Percentiles rank a stretch among this genome's conserved stretches.
Conservation (phyloP, 2,888 invertebrate genomes). For the Morpho helenor region DNA sequence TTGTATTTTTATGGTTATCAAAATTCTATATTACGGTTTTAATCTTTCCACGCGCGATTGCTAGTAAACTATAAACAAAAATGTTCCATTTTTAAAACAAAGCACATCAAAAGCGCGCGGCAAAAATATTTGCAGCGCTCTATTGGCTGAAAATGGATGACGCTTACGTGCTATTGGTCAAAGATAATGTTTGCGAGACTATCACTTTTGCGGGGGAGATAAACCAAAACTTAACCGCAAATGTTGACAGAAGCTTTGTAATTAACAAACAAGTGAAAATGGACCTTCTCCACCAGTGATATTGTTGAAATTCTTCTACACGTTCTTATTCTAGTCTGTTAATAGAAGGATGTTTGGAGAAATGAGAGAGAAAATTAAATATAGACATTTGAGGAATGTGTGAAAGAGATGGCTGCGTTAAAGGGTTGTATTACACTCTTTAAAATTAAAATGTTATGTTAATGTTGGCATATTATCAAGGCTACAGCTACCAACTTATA, state of each 20-base stretch:
- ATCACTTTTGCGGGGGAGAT: conserved; percentile 71
- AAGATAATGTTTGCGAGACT: conserved; percentile 73
- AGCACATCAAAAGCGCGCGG: conserved; percentile 49
- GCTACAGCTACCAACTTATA: conserved; percentile 16
- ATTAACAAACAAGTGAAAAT: conserved; percentile 30
- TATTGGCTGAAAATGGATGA: conserved; percentile 66
- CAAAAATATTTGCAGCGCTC: conserved; percentile 45
- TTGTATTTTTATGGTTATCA: no score
- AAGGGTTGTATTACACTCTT: conserved; percentile 36
- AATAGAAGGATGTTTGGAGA: conserved; percentile 36
- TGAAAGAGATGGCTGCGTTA: conserved; percentile 37
- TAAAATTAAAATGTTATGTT: conserved; percentile 29
- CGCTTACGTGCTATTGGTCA: conserved; percentile 71
- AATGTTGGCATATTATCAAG: conserved; percentile 24
- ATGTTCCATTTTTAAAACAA: conserved; percentile 30
- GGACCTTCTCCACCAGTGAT: conserved; percentile 29
- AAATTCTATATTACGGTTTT: no score
- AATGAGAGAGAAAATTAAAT: conserved; percentile 49
- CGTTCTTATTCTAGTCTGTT: neutral
- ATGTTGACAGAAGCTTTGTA: conserved; percentile 59
- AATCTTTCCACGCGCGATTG: no score
- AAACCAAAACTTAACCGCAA: conserved; percentile 68
- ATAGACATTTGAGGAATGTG: conserved; percentile 38
- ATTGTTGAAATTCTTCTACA: conserved; percentile 28
- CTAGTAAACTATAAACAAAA: neutral